A percentile compares a stretch with the other conserved stretches of the same genome.
Conservation (phyloP, 2,888 invertebrate genomes). For the Rhyacophila evoluta region DNA sequence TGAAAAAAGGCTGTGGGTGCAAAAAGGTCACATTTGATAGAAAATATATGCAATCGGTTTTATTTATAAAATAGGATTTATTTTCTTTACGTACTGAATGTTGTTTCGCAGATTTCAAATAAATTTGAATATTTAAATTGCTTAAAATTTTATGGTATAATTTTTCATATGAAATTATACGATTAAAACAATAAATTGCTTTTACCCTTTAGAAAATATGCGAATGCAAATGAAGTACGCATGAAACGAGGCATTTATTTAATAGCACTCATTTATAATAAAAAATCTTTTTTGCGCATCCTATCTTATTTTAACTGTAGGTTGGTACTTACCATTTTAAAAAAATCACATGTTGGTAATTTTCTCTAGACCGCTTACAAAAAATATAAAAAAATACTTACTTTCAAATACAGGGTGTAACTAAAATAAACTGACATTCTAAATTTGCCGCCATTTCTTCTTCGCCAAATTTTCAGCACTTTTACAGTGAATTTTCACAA, state of each 20-base stretch:
- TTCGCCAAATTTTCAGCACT: too few relatives aligned
- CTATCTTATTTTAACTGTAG: not conserved
- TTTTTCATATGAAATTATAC: constrained; percentile 8
- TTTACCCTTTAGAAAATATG: constrained; percentile 3
- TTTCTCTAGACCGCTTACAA: too few relatives aligned
- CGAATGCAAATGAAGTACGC: not conserved
- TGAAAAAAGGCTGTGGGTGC: not conserved
- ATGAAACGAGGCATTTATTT: not conserved
- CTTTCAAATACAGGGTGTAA: too few relatives aligned
- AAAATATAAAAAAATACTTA: too few relatives aligned
- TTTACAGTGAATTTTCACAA: too few relatives aligned
- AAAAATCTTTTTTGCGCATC: not conserved
- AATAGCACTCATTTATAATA: not conserved
- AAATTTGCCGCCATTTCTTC: too few relatives aligned
- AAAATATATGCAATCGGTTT: not conserved
- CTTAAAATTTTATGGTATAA: constrained; percentile 3
- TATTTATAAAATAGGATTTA: not conserved
- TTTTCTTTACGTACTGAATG: not conserved
- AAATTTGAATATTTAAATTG: constrained; percentile 11
- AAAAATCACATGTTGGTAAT: too few relatives aligned
- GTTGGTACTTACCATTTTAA: not conserved
- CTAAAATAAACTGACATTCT: too few relatives aligned
- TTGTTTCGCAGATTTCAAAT: not conserved
- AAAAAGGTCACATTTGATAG: not conserved
- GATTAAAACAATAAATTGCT: constrained; percentile 19